phyloP scores from a whole-genome alignment of 1,140 invertebrate genomes.

The Ceratina calcarata region DNA sequence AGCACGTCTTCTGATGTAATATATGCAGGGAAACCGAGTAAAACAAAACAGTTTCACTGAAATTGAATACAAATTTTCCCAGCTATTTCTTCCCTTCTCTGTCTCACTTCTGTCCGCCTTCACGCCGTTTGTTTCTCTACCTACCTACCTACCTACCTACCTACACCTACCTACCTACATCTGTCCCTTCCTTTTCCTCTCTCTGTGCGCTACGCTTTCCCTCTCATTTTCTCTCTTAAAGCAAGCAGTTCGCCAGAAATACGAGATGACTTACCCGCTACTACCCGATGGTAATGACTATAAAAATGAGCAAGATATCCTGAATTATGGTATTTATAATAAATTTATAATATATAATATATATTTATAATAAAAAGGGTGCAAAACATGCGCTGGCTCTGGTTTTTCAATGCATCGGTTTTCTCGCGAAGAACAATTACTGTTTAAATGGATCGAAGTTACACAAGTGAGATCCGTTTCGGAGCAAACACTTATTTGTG shows the following conservation, averaged over 20 bases:
- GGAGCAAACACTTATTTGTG: too few species aligned
- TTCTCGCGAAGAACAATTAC: too few species aligned
- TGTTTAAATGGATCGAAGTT: too few species aligned
- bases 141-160: not conserved
- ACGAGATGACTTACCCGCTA: conserved; percentile 50
- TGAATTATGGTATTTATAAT: conserved; percentile 66
- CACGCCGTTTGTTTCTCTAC: not conserved
- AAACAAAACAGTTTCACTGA: conserved; percentile 70
- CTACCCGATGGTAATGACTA: conserved; percentile 63
- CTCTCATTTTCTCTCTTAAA: not conserved
- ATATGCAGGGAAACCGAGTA: conserved; percentile 66
- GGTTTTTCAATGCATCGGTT: too few species aligned
- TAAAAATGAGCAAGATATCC: conserved; percentile 65
- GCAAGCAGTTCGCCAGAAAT: conserved; percentile 51
- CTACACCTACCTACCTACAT: not conserved
- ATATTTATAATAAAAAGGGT: too few species aligned
- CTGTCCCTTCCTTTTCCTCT: not conserved
- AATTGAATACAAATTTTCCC: conserved; percentile 72
- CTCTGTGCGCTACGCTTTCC: not conserved
- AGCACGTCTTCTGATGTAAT: conserved; percentile 66
- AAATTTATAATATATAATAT: too few species aligned
- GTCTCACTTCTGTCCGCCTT: not conserved
- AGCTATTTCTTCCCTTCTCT: conserved; percentile 18
- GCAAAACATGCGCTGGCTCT: too few species aligned
- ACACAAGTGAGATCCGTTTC: too few species aligned